phyloP scores from a whole-genome alignment of 2,888 invertebrate genomes.

The Adelphocoris suturalis region DNA sequence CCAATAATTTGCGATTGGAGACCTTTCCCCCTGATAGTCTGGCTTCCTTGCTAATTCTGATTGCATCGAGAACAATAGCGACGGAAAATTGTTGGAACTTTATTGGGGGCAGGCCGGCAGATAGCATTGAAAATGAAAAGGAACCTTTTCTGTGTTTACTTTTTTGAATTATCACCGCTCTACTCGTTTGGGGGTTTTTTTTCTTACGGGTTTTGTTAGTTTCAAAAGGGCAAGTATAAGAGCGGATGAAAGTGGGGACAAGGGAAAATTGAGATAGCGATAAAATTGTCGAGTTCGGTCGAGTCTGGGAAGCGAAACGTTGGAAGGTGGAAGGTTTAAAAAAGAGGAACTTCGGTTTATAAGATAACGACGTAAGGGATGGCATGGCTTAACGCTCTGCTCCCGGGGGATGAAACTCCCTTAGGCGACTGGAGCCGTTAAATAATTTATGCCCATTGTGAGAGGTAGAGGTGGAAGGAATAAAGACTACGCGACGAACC shows the following conservation, averaged over 20 bases:
- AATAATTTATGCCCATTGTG: slow-evolving; percentile 57
- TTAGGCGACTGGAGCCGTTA: slow-evolving; percentile 7
- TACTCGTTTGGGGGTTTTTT: background rate
- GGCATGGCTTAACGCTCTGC: background rate
- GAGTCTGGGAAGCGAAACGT: background rate
- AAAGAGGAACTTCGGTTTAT: background rate
- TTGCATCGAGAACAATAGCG: background rate
- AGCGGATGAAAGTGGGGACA: background rate
- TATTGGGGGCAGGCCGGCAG: background rate
- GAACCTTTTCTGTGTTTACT: background rate
- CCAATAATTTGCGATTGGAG: background rate
- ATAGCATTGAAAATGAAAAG: slow-evolving; percentile 7
- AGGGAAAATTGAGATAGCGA: background rate
- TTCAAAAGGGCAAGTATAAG: background rate
- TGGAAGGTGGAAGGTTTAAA: background rate
- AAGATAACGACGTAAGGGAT: slow-evolving; percentile 39
- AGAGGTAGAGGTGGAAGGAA: slow-evolving; percentile 35
- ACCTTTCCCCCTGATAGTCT: no score
- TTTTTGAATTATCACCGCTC: background rate
- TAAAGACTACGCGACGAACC: slow-evolving; percentile 2
- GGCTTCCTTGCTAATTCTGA: background rate
- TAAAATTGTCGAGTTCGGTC: background rate
- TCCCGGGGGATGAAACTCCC: background rate
- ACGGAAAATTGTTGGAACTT: slow-evolving; percentile 11
- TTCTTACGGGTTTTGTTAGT: background rate